Evolutionary conservation across 2,888 invertebrate species (phyloP), one percentile per base, ranked within the genome.

Genomic region (Tipula unca): DNA sequence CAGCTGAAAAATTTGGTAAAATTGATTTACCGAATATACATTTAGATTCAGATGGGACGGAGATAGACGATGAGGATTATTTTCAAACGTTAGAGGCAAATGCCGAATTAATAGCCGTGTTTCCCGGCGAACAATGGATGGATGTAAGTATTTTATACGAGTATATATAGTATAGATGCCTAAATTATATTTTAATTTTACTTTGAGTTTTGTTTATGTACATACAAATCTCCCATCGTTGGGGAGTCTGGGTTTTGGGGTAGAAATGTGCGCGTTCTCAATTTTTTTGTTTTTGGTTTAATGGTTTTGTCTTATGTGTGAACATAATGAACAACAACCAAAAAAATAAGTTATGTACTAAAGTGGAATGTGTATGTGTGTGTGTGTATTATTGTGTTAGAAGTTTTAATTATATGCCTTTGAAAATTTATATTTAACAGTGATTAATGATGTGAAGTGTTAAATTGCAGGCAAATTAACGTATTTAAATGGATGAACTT

Each of bases 11-110:
- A 90, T 92, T 96, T 87, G 94, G 94, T 29, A 91, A 92, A 86
- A 92, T 92, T 87, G 93, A 94, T 87, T 92, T 91, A 87, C 91
- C 96, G 86, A 96, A 95, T 85, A 95, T 98, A 86, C 97, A 97
- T 54, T 92, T 98, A 88, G 98, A 98, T 90, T 95, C 94, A 85
- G 98, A 98, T 91, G 98, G 98, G 39, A 98, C 98, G 0, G 98
- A 98, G 92, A 96, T 98, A 85, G 98, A 98, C 88, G 98, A 98
- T 89, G 98, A 98, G 90, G 97, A 97, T 90, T 98, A 98, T 91
- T 98, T 98, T 90, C 95, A 95, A 85, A 97, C 97, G 1, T 92
- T 98, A 87, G 97, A 97, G 88, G 95, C 95, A 87, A 96, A 98
- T 89, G 96, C 97, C 20, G 94, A 94, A 89, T 92, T 97, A 87